Base-by-base conservation (phyloP, 2,888 invertebrate species). In the Perizoma flavofasciatum region DNA sequence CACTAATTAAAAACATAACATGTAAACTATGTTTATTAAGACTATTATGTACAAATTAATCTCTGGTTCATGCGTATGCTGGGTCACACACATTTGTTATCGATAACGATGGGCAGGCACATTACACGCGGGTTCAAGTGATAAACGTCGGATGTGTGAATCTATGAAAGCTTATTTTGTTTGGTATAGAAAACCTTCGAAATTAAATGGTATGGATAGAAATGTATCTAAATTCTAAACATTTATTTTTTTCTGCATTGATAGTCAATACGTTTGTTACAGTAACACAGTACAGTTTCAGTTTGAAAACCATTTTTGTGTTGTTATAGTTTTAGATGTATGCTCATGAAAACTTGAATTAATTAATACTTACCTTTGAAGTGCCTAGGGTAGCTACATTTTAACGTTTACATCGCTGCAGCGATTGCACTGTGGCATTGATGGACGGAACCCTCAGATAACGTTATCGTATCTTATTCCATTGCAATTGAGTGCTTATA, bases 71-170 rank as follows among this genome's bases (percentile, higher is more conserved):
- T 33, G 39, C 46, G 39, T 39, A 11, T n/a, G 46, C 40, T 39
- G 47, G 54, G 59, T 55, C 54, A 59, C 35, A 55, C 22, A 49
- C 41, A 34, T 57, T 49, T 53, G 56, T 55, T 53, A 49, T 57
- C 49, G 46, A 53, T 49, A 49, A 34, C 40, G 40, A 37, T 39
- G 48, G 22, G 33, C 7, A 7, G 50, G 7, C 39, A 45, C 41
- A 44, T 7, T 45, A 45, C 39, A n/a, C 5, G 10, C 10, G 54
- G 11, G 44, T 50, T 46, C 6, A 4, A 51, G 6, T 22, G 48
- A 47, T 55, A 54, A 33, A 34, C n/a, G 8, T 47, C 6, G 8
- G 33, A 6, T n/a, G n/a, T 39, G 22, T 22, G 22, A 22, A 22
- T 22, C 22, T 22, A 22, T 22, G 22, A 22, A 22, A 22, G 22